Evolutionary conservation across 2,888 invertebrate species (phyloP).

Genomic region (Cosmia trapezina): DNA sequence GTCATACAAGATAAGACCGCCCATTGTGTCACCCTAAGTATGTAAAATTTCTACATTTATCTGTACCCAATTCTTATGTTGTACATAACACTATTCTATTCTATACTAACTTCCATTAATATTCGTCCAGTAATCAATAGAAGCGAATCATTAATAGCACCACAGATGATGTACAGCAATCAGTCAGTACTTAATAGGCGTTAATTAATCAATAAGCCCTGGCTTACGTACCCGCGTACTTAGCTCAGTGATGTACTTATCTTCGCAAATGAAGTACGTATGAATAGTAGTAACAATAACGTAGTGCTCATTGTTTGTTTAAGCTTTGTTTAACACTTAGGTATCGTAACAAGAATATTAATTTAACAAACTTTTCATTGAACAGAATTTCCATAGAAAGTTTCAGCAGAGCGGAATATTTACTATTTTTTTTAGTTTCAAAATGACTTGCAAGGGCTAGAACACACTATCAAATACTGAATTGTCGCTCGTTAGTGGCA

Average conservation of each 20-base stretch:
- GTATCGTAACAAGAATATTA: background rate
- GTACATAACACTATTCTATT: no score
- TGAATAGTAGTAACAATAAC: slow-evolving; percentile 16
- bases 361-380: background rate
- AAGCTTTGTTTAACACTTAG: background rate
- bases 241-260: background rate
- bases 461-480: slow-evolving; percentile 27
- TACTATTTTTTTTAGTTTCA: slow-evolving; percentile 6
- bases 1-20: no score
- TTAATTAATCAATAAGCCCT: slow-evolving; percentile 42
- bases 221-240: slow-evolving; percentile 3
- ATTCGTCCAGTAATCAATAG: slow-evolving; percentile 12
- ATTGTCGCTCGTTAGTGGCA: slow-evolving; percentile 25
- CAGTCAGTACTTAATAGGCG: slow-evolving; percentile 39
- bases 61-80: no score
- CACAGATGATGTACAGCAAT: slow-evolving; percentile 44
- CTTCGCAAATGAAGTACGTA: slow-evolving; percentile 8
- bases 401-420: background rate
- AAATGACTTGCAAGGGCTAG: background rate
- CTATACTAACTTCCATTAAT: slow-evolving; percentile 3
- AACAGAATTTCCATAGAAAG: background rate
- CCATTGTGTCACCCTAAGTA: no score
- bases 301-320: slow-evolving; percentile 16
- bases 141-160: slow-evolving; percentile 25
- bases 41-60: no score